These are phyloP conservation scores for Andrena cerasifolii DNA, from an alignment of 1,140 invertebrate genomes.

Conservation along the genomic window DNA sequence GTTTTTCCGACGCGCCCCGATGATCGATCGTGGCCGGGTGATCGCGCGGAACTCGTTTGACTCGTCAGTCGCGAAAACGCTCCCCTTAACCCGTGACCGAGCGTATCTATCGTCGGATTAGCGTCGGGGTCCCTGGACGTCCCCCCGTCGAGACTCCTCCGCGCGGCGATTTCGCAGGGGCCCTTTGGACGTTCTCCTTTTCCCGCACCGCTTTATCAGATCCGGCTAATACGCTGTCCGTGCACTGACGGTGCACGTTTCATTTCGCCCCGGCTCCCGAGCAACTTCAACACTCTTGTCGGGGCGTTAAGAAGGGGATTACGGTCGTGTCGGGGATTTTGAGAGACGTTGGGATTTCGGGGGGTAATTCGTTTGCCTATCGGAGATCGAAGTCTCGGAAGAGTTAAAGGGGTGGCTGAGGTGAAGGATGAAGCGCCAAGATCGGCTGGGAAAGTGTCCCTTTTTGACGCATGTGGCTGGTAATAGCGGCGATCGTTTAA, in stretches of 20 bases:
- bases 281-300: too few species aligned
- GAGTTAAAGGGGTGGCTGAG: too few species aligned
- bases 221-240: neutral
- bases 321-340: too few species aligned
- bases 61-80: conserved; percentile 40
- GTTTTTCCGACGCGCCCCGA: conserved; percentile 9
- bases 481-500: neutral
- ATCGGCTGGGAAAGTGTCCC: too few species aligned
- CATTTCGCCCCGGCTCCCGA: neutral
- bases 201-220: neutral
- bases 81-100: conserved; percentile 48
- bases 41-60: conserved; percentile 43
- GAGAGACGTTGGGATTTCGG: too few species aligned
- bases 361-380: too few species aligned
- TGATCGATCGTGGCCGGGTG: conserved; percentile 35
- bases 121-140: conserved; percentile 12
- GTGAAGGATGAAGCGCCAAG: too few species aligned
- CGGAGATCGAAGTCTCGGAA: too few species aligned
- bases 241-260: neutral
- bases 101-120: conserved; percentile 51
- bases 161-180: conserved; percentile 11
- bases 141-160: neutral
- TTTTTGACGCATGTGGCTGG: too few species aligned
- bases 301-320: too few species aligned
- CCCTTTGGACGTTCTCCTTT: too few species aligned